Base-by-base conservation (phyloP, 2,888 invertebrate genomes). In the Cyclophora punctaria region DNA sequence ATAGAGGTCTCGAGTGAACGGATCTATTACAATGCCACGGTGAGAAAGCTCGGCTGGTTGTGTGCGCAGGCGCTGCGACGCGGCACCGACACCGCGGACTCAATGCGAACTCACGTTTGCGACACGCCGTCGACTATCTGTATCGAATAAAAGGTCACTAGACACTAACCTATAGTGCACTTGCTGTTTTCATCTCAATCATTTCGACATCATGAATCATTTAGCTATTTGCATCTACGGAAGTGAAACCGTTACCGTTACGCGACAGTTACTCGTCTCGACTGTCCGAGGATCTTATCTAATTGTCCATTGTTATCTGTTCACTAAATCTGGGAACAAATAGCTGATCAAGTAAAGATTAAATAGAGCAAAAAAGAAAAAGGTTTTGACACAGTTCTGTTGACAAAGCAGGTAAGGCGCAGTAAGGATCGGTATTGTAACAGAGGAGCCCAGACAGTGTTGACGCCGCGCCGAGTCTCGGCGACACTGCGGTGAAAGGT, bases 21-120 rank as follows among this genome's bases (percentile, higher is more conserved):
- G 73, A 72, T 75, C 70, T 68, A 70, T 71, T 75, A 78, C 78
- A 82, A 81, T 81, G 76, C 80, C 77, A 75, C 71, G 67, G 71
- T 72, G 78, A 80, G 81, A 84, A 83, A 83, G 81, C 80, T 78
- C 69, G 61, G 49, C 58, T 20, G 20, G 20, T 33, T 48, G 50
- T 62, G 62, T 60, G 66, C 67, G 69, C 60, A 60, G 59, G 70
- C 64, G 68, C 60, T 58, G 35, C 20, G 20, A 20, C 20, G 57
- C 60, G 62, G 64, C 58, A 20, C 20, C 20, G 20, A 20, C 20
- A 20, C 20, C 20, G 20, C 56, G 45, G 47, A 58, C 58, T 71
- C 72, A 74, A 74, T 73, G 71, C 69, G 63, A 67, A 65, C 70
- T 64, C 67, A 66, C 62, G 71, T 74, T 83, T 80, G 74, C 83